phyloP scores from a whole-genome alignment of 2,797 vertebrate species.

The Holocentrus rufus region DNA sequence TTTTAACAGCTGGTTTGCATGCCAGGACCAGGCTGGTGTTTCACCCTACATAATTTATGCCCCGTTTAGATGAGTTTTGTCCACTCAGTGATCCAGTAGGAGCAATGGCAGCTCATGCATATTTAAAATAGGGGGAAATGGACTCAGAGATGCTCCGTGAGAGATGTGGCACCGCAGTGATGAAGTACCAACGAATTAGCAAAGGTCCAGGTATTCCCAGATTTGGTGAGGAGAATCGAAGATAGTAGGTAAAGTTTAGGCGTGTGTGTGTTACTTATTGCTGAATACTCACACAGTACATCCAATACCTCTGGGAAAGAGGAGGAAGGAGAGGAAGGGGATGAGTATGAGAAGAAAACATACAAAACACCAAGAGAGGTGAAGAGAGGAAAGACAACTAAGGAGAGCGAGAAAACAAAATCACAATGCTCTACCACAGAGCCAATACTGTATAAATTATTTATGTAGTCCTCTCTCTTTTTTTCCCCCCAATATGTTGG shows the following conservation, averaged over 20 bases:
- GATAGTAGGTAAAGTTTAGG: conserved; percentile 9
- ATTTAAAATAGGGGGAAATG: conserved; percentile 56
- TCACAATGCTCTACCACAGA: conserved; percentile 45
- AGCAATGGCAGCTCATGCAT: conserved; percentile 67
- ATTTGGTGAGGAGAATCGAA: conserved; percentile 12
- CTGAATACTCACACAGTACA: conserved; percentile 15
- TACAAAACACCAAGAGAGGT: conserved; percentile 5
- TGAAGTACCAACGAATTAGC: conserved; percentile 23
- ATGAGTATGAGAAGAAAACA: not conserved
- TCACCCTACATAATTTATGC: conserved; percentile 72
- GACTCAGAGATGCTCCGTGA: conserved; percentile 12
- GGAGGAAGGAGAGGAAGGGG: not conserved
- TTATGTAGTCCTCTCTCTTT: conserved; percentile 48
- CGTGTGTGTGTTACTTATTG: conserved; percentile 22
- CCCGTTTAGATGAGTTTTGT: conserved; percentile 69
- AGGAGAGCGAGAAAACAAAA: conserved; percentile 38
- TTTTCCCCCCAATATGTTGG: conserved; percentile 50
- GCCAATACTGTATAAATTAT: conserved; percentile 57
- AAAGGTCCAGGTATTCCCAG: conserved; percentile 22
- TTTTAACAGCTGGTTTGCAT: conserved; percentile 78
- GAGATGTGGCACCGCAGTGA: conserved; percentile 15
- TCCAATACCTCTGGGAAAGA: conserved; percentile 36
- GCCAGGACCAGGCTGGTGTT: conserved; percentile 52
- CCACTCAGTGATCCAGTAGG: conserved; percentile 65
- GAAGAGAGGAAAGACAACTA: not conserved